Evolutionary conservation across 2,797 vertebrate species (phyloP).

Genomic region (Neopelma chrysocephalum): DNA sequence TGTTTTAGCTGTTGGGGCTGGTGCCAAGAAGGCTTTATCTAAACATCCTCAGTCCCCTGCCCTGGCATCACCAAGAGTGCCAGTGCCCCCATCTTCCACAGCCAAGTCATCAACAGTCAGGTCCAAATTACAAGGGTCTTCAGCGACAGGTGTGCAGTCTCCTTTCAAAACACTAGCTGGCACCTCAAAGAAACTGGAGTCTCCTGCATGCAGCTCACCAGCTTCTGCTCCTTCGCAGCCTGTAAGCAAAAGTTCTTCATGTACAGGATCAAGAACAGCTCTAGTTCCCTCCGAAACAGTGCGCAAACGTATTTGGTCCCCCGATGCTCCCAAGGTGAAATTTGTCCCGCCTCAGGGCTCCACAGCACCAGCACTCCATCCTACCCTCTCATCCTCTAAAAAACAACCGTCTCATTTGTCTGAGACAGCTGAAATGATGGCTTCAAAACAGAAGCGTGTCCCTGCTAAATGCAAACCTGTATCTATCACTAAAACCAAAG

Average conservation of each 20-base stretch:
- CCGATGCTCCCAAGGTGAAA: constrained; percentile 56
- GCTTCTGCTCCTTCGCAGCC: neutral
- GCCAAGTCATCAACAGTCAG: neutral
- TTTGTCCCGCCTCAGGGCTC: neutral
- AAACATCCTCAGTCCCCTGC: constrained; percentile 33
- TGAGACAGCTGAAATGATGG: neutral
- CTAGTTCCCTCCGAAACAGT: constrained; percentile 71
- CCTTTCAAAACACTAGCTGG: constrained; percentile 34
- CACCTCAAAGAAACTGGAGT: constrained; percentile 44
- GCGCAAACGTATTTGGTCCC: constrained; percentile 80
- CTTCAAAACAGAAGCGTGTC: constrained; percentile 31
- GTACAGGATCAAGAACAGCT: neutral
- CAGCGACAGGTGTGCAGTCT: neutral
- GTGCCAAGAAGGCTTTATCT: constrained; percentile 45
- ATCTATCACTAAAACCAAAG: constrained; percentile 7
- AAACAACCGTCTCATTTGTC: constrained; percentile 6
- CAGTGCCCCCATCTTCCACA: neutral
- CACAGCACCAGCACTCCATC: neutral
- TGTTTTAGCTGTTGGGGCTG: neutral
- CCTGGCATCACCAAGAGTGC: constrained; percentile 20
- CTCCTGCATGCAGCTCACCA: neutral
- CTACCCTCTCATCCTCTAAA: neutral
- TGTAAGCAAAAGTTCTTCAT: constrained; percentile 14
- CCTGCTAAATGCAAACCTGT: constrained; percentile 18
- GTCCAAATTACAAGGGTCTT: constrained; percentile 40